Percentiles rank a stretch among this genome's conserved stretches.
phyloP scores from a whole-genome alignment of 2,113 vertebrate genomes.

The Tachysurus vachellii region DNA sequence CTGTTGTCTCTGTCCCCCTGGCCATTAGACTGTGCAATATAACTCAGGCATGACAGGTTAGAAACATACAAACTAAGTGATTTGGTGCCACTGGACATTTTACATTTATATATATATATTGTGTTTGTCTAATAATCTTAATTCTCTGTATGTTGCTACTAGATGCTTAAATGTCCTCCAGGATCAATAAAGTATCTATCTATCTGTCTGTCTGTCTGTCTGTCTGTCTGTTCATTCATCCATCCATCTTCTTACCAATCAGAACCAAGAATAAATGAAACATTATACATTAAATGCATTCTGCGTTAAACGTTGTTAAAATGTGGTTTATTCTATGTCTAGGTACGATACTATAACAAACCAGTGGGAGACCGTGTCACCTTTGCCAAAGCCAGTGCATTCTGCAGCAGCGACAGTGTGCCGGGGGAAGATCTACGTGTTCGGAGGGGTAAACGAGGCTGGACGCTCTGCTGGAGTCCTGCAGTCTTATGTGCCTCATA shows the following conservation, averaged over 20 bases:
- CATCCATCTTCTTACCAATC: not conserved
- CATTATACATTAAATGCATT: not conserved
- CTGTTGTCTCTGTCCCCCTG: no score
- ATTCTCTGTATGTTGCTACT: no score
- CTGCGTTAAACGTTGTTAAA: not conserved
- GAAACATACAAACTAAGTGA: no score
- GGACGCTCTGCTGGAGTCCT: slow-evolving; percentile 90
- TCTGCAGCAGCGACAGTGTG: slow-evolving; percentile 93
- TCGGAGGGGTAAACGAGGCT: slow-evolving; percentile 94
- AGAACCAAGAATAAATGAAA: not conserved
- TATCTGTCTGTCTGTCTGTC: no score
- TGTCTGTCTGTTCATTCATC: no score
- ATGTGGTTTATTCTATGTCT: slow-evolving; percentile 62
- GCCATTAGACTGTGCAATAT: no score
- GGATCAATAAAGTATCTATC: no score
- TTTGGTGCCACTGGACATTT: no score
- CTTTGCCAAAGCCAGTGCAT: slow-evolving; percentile 93
- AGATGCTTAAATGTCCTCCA: no score
- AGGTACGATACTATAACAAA: slow-evolving; percentile 98
- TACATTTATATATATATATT: no score
- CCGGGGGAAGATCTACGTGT: slow-evolving; percentile 94
- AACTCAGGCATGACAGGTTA: no score
- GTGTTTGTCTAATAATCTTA: no score
- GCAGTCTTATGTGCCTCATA: slow-evolving; percentile 93
- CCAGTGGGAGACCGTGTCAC: slow-evolving; percentile 93